Evolutionary conservation across 2,888 invertebrate genomes (phyloP), one percentile per base, ranked within the genome.

Genomic region (Syritta pipiens): DNA sequence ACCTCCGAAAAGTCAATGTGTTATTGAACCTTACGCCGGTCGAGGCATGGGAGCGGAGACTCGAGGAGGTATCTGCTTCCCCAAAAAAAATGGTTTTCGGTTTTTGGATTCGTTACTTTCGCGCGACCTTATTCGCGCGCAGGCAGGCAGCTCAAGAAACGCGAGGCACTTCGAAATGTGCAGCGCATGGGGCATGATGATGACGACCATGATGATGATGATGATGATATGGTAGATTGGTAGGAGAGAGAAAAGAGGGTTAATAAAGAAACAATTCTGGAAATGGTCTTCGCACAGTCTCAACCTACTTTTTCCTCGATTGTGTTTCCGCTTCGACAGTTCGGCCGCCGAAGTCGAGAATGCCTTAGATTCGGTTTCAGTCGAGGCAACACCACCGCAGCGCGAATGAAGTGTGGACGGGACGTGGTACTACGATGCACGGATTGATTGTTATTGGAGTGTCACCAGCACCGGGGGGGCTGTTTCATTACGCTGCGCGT

Each of bases 371-470:
- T 69, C 59, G 44, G 46, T 69, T 76, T 69, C 32, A 68, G 53
- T 53, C 12, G 28, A 30, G 49, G 55, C 19, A 67, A 48, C 49
- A 55, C 53, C 57, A 40, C 60, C 59, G 44, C 75, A 44, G 60
- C 74, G 44, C 51, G 35, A 67, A 74, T 60, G 44, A 44, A 65
- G 69, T 69, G 42, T 51, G 57, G 42, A 72, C 63, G 63, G 24
- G 35, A 37, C 51, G 26, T 49, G 48, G 49, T 63, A 59, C 63
- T n/a, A n/a, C n/a, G n/a, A 24, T 67, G 77, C 59, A 77, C 71
- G 71, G 72, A 67, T 79, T 62, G 77, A 72, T 79, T 72, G 57
- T 79, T 72, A 79, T 79, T 79, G 55, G 77, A 79, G 77, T 79
- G 77, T 79, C 77, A 79, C 77, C 71, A 71, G 59, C 44, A 48